Conservation (phyloP, 2,888 invertebrate genomes). For the Patella caerulea region DNA sequence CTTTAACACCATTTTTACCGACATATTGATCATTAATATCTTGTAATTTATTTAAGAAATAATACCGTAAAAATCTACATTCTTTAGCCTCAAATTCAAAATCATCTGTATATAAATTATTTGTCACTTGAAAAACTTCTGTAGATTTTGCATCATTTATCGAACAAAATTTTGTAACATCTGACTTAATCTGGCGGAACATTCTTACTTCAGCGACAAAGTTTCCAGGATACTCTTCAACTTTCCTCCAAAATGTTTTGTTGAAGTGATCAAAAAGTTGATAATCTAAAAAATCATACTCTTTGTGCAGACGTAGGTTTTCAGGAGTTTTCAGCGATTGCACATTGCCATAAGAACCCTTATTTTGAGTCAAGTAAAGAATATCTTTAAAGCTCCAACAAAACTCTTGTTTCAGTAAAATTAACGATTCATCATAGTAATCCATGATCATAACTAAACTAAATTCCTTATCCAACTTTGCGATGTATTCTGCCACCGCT, state of each 20-base stretch:
- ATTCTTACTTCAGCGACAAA: constrained; percentile 54
- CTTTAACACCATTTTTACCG: no score
- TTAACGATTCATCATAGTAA: constrained; percentile 66
- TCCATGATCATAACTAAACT: constrained; percentile 67
- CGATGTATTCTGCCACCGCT: constrained; percentile 49
- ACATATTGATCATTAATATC: no score
- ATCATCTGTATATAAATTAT: no score
- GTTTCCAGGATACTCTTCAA: constrained; percentile 45
- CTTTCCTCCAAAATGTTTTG: constrained; percentile 59
- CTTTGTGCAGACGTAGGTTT: constrained; percentile 47
- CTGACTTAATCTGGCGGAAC: constrained; percentile 31
- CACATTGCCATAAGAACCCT: constrained; percentile 39
- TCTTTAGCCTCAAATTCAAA: no score
- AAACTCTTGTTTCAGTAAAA: constrained; percentile 64
- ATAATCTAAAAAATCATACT: constrained; percentile 64
- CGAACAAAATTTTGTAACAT: background rate
- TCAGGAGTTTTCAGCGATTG: constrained; percentile 30
- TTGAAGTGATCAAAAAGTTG: constrained; percentile 65
- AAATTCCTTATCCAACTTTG: constrained; percentile 56
- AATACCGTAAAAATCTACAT: no score
- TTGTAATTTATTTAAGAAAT: no score
- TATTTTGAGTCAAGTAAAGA: constrained; percentile 56
- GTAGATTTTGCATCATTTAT: background rate
- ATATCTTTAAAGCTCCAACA: constrained; percentile 69
- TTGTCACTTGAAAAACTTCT: no score